Evolutionary conservation across 2,113 vertebrate species (phyloP), one percentile per base, ranked within the genome.

Genomic region (Dicaeum eximium): DNA sequence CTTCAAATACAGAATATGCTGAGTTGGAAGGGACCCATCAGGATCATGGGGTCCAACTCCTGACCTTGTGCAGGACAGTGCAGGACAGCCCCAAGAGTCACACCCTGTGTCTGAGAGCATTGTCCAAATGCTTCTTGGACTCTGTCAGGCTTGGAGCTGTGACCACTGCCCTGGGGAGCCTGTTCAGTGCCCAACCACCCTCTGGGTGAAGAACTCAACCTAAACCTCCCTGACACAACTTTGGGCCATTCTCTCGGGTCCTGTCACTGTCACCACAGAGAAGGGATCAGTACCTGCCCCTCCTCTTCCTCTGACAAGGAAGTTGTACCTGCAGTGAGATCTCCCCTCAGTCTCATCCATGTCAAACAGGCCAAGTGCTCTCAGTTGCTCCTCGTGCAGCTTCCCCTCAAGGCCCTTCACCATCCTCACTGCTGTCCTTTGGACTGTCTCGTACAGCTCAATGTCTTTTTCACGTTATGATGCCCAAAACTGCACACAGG

Each of bases 311-410:
- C 31, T 72, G 5, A 15, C 1, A 1, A 42, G 17, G 21, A 64
- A 72, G 24, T 4, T 38, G 25, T 35, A 9, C 9, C 18, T 50
- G 27, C 50, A 33, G 0, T 48, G 31, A 57, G 50, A 10, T 50
- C 12, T 65, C 58, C 18, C 8, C 58, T 50, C 37, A 65, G 33
- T 28, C 37, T 80, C 27, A 11, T 31, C 51, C 23, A 38, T 33
- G 67, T 12, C 18, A 22, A 66, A 66, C 12, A 73, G 12, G 4
- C 10, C 19, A 13, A 33, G 23, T 38, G 8, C 2, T 17, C 60
- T 73, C 51, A 58, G 33, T 1, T 0, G 0, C 16, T 60, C 38
- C 23, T 81, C 69, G 38, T 5, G 9, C 0, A 0, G 22, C n/a
- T 81, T 74, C 16, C 9, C 7, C 23, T 74, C 2, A 16, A n/a